Evolutionary conservation across 2,797 vertebrate species (phyloP).

Genomic region (Pangasius macronema): DNA sequence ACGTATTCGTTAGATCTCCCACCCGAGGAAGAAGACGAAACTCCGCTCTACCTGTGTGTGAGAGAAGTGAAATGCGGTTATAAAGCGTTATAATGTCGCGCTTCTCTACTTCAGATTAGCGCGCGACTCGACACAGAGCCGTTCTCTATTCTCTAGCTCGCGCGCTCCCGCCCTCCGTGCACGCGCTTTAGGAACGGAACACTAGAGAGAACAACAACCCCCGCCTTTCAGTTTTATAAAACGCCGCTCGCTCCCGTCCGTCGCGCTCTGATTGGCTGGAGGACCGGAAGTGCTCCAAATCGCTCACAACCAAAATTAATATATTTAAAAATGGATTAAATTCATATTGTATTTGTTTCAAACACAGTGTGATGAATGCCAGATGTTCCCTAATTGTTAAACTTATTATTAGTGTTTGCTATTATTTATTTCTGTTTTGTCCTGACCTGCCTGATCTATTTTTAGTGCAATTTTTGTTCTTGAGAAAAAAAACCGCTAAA

Average conservation of each 20-base stretch:
- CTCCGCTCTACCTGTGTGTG: slow-evolving; percentile 56
- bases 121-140: slow-evolving; percentile 42
- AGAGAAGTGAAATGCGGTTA: slow-evolving; percentile 57
- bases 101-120: slow-evolving; percentile 50
- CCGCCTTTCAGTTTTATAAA: slow-evolving; percentile 34
- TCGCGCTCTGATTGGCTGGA: slow-evolving; percentile 28
- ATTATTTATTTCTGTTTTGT: background rate
- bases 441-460: background rate
- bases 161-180: slow-evolving; percentile 47
- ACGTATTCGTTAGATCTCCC: slow-evolving; percentile 12
- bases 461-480: background rate
- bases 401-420: background rate
- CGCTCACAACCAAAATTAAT: no score
- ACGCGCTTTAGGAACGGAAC: slow-evolving; percentile 50
- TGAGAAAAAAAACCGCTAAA: background rate
- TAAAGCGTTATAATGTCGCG: slow-evolving; percentile 64
- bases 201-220: slow-evolving; percentile 23
- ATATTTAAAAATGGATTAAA: background rate
- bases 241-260: slow-evolving; percentile 37
- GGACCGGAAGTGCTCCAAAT: background rate
- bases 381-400: background rate
- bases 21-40: slow-evolving; percentile 64
- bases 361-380: background rate
- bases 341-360: background rate
- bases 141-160: slow-evolving; percentile 40